A percentile compares a stretch with the other conserved stretches of the same genome.
Evolutionary conservation across 2,113 vertebrate species (phyloP).

Genomic region (Plotosus lineatus): DNA sequence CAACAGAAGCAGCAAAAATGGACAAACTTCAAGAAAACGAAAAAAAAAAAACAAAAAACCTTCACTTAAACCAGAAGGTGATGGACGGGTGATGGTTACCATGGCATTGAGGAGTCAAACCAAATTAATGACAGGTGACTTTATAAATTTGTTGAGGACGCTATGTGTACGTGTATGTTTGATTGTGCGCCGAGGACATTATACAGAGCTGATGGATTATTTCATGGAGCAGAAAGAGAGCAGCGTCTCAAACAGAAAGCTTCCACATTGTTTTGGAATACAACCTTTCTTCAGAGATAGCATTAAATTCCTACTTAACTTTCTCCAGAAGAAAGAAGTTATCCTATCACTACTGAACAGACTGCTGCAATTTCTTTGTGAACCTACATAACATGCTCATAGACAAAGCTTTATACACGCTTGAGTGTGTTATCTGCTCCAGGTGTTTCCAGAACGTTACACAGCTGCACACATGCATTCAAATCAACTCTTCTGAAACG

Average conservation of each 20-base stretch:
- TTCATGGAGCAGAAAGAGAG: background rate
- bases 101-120: too few relatives aligned
- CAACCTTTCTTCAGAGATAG: constrained; percentile 23
- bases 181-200: background rate
- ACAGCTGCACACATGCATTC: background rate
- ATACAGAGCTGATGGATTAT: background rate
- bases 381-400: background rate
- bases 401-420: background rate
- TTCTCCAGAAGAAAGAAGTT: constrained; percentile 7
- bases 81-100: too few relatives aligned
- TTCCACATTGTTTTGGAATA: background rate
- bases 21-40: too few relatives aligned
- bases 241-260: background rate
- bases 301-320: background rate
- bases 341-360: background rate
- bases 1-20: too few relatives aligned
- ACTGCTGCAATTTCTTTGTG: constrained; percentile 2
- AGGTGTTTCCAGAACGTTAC: background rate
- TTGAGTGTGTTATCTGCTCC: background rate
- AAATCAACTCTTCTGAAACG: background rate
- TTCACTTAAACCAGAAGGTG: too few relatives aligned
- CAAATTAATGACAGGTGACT: too few relatives aligned
- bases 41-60: too few relatives aligned
- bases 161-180: background rate
- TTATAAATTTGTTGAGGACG: too few relatives aligned